Percentiles rank a stretch among this genome's conserved stretches.
phyloP scores from a whole-genome alignment of 2,113 vertebrate species.

The Atractosteus spatula region DNA sequence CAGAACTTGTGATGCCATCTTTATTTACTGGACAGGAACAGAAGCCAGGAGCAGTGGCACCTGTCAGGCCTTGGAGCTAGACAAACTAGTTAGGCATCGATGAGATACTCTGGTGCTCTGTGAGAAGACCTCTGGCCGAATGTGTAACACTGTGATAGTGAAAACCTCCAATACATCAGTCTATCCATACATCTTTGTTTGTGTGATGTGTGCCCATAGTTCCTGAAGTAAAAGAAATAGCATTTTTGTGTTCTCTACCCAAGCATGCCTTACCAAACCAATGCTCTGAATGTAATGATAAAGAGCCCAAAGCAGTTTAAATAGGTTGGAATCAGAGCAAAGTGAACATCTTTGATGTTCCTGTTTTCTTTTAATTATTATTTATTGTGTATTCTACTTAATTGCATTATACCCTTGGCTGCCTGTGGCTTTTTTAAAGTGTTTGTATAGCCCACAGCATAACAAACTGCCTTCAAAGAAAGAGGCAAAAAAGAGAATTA shows the following conservation, averaged over 20 bases:
- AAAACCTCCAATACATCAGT: slow-evolving; percentile 1
- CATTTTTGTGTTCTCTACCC: slow-evolving; percentile 1
- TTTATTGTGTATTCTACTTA: slow-evolving; percentile 43
- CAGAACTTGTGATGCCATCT: no score
- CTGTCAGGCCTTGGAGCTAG: no score
- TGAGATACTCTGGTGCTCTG: no score
- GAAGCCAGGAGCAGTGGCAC: no score
- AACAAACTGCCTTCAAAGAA: slow-evolving; percentile 16
- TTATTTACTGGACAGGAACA: no score
- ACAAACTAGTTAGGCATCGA: no score
- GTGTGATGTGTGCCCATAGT: background rate
- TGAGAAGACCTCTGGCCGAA: no score
- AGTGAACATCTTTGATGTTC: slow-evolving; percentile 34
- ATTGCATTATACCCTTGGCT: slow-evolving; percentile 34
- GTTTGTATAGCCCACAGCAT: slow-evolving; percentile 25
- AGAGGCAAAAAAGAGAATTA: slow-evolving; percentile 28
- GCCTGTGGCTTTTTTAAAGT: slow-evolving; percentile 31
- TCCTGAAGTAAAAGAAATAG: background rate
- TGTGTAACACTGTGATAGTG: no score
- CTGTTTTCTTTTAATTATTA: slow-evolving; percentile 33
- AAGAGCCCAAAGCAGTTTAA: slow-evolving; percentile 19
- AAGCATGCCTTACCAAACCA: slow-evolving; percentile 2
- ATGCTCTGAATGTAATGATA: slow-evolving; percentile 19
- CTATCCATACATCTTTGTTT: slow-evolving; percentile 7
- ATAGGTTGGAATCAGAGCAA: slow-evolving; percentile 27